A percentile compares a stretch with the other conserved stretches of the same genome.
These are phyloP conservation scores for Chaunax sp. DNA, from an alignment of 2,797 vertebrate genomes.

Conservation along the genomic window DNA sequence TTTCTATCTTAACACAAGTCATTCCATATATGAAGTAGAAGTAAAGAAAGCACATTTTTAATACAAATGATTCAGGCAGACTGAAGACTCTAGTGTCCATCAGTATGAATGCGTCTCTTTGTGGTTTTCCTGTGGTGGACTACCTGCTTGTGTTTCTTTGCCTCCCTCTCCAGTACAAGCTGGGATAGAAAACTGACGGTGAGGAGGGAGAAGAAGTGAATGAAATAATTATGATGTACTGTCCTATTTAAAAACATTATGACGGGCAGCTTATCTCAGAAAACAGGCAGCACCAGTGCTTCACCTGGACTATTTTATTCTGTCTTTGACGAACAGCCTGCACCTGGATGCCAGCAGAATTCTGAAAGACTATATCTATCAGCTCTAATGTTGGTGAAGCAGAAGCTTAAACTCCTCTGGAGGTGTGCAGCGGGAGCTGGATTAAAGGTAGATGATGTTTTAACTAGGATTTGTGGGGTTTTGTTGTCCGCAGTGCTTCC, in stretches of 20 bases:
- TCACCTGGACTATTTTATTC: constrained; percentile 7
- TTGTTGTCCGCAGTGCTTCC: constrained; percentile 61
- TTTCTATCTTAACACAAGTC: background rate
- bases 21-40: too few relatives aligned
- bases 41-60: too few relatives aligned
- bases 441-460: constrained; percentile 46
- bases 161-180: background rate
- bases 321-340: constrained; percentile 38
- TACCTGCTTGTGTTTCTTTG: constrained; percentile 8
- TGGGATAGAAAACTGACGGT: constrained; percentile 28
- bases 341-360: constrained; percentile 22
- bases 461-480: constrained; percentile 63
- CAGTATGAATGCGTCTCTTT: constrained; percentile 22
- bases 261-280: background rate
- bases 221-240: constrained; percentile 53
- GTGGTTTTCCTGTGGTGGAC: constrained; percentile 10
- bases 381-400: constrained; percentile 17
- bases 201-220: constrained; percentile 15
- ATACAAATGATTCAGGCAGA: background rate
- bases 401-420: constrained; percentile 4
- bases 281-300: constrained; percentile 18
- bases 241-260: constrained; percentile 29
- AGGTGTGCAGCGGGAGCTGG: constrained; percentile 35
- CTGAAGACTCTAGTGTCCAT: constrained; percentile 5
- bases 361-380: constrained; percentile 57